A percentile compares a stretch with the other conserved stretches of the same genome.
Evolutionary conservation across 2,113 vertebrate species (phyloP).

Genomic region (Sander lucioperca): DNA sequence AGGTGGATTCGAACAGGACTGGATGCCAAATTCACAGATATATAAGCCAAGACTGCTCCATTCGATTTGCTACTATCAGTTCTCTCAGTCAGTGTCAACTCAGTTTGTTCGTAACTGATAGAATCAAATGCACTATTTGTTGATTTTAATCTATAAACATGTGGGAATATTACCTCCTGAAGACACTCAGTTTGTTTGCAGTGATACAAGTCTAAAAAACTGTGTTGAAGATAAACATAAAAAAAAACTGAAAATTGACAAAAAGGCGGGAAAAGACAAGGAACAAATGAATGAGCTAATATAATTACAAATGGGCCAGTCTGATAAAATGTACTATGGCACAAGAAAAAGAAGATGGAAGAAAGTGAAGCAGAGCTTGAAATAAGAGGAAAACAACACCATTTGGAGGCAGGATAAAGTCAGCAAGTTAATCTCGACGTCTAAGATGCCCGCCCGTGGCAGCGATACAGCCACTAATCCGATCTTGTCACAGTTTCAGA

Average conservation of each 20-base stretch:
- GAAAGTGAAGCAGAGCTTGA: background rate
- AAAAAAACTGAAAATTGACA: background rate
- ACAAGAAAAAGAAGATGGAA: background rate
- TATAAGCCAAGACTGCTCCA: slow-evolving; percentile 3
- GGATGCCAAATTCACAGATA: slow-evolving; percentile 12
- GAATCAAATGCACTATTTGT: background rate
- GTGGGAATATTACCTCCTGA: background rate
- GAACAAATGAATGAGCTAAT: background rate
- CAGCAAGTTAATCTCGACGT: slow-evolving; percentile 7
- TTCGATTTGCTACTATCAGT: background rate
- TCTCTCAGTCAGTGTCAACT: slow-evolving; percentile 12
- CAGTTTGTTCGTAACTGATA: background rate
- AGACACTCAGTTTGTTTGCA: background rate
- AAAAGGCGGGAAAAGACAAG: background rate
- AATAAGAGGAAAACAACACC: background rate
- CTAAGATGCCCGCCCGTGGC: slow-evolving; percentile 25
- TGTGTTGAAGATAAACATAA: background rate
- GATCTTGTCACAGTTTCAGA: slow-evolving; percentile 51
- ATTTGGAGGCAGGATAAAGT: slow-evolving; percentile 6
- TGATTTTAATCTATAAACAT: background rate
- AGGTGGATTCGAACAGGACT: background rate
- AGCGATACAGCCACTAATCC: slow-evolving; percentile 36
- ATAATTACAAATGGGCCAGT: background rate
- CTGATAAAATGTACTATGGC: background rate
- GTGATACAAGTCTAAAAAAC: no score